phyloP scores from a whole-genome alignment of 2,888 invertebrate species.

The Dicycla oo region DNA sequence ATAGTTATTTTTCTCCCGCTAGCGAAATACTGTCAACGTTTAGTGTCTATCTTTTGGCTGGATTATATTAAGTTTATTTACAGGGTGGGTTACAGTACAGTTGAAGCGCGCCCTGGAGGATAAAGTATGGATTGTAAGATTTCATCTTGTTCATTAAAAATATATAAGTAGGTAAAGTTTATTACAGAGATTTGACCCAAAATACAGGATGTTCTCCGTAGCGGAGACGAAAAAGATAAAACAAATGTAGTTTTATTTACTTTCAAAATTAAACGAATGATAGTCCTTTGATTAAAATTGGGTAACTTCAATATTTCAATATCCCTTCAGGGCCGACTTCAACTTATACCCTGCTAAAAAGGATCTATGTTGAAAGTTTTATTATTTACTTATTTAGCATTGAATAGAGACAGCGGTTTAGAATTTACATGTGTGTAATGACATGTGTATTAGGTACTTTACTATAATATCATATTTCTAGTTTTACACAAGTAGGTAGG shows the following conservation, averaged over 20 bases:
- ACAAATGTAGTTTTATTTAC: not conserved
- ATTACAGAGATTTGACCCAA: not conserved
- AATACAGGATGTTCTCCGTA: not conserved
- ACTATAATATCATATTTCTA: conserved; percentile 61
- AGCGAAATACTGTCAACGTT: not conserved
- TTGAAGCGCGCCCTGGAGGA: not conserved
- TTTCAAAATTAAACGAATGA: not conserved
- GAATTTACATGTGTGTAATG: conserved; percentile 19
- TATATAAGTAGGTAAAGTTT: not conserved
- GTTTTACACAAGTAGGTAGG: conserved; percentile 59
- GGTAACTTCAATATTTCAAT: too few relatives aligned
- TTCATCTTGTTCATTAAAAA: not conserved
- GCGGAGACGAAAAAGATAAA: too few relatives aligned
- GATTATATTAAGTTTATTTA: not conserved
- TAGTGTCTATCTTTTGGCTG: not conserved
- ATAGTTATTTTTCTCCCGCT: not conserved
- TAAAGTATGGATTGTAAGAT: not conserved
- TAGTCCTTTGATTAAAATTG: not conserved
- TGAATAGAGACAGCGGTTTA: not conserved
- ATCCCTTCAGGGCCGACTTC: too few relatives aligned
- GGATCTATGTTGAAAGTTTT: too few relatives aligned
- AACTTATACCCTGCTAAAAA: not conserved
- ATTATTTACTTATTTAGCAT: too few relatives aligned
- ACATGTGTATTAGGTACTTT: conserved; percentile 19
- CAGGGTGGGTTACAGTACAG: not conserved